Evolutionary conservation across 2,113 vertebrate species (phyloP).

Genomic region (Prunella fulvescens): DNA sequence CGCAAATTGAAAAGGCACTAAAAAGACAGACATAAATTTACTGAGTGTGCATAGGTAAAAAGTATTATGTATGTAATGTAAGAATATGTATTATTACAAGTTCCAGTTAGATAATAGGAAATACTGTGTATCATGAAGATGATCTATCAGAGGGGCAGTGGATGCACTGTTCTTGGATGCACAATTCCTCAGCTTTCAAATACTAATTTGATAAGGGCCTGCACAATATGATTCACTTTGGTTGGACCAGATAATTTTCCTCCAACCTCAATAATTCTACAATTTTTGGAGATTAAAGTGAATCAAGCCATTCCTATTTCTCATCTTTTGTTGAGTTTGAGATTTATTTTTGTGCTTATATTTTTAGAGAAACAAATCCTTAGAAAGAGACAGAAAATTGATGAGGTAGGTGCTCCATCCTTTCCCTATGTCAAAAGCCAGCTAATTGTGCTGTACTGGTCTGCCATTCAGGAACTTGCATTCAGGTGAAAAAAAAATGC

Average conservation of each 20-base stretch:
- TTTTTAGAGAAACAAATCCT: not conserved
- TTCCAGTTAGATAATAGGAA: not conserved
- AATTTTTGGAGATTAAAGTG: not conserved
- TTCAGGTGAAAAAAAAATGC: not conserved
- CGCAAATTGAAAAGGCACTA: not conserved
- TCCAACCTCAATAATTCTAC: not conserved
- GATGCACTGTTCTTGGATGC: accelerated
- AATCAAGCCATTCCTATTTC: not conserved
- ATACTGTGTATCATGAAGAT: not conserved
- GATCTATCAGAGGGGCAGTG: not conserved
- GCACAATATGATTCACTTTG: not conserved
- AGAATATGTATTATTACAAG: accelerated
- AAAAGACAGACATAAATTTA: not conserved
- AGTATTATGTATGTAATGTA: too few species aligned
- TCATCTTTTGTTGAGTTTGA: not conserved
- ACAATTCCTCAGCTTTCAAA: not conserved
- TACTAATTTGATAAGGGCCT: not conserved
- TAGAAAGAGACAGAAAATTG: not conserved
- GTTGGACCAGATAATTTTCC: not conserved
- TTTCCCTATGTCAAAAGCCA: not conserved
- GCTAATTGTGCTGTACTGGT: not conserved
- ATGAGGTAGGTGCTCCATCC: not conserved
- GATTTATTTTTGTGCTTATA: not conserved
- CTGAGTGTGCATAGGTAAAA: not conserved
- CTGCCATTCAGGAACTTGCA: not conserved